A percentile compares a stretch with the other conserved stretches of the same genome.
These are phyloP conservation scores for Buphagus erythrorhynchus DNA, from an alignment of 2,797 vertebrate species.

Conservation along the genomic window DNA sequence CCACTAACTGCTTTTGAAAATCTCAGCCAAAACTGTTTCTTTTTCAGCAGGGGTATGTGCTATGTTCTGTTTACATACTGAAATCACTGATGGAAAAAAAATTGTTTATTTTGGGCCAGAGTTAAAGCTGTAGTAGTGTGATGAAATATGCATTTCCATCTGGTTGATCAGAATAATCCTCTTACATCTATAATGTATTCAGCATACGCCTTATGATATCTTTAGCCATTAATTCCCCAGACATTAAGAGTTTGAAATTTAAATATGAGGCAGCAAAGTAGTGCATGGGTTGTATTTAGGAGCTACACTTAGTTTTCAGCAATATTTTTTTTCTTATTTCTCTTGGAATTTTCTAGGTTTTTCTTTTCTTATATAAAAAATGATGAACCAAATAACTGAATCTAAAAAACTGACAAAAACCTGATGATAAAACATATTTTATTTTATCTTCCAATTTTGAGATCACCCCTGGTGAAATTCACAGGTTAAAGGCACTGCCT, in stretches of 20 bases:
- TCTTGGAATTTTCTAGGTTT: background rate
- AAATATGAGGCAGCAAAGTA: background rate
- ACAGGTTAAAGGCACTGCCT: background rate
- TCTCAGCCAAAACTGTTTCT: background rate
- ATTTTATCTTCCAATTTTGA: background rate
- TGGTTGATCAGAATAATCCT: constrained; percentile 64
- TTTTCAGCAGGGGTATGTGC: background rate
- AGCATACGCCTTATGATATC: background rate
- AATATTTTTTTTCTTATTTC: background rate
- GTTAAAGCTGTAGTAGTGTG: background rate
- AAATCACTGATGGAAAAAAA: constrained; percentile 35
- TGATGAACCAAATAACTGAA: background rate
- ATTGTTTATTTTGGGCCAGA: constrained; percentile 36
- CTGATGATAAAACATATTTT: background rate
- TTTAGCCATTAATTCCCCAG: constrained; percentile 43
- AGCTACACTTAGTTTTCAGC: background rate
- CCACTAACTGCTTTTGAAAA: background rate
- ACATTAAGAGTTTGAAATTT: constrained; percentile 6
- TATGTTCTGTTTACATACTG: constrained; percentile 23
- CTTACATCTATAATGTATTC: constrained; percentile 52
- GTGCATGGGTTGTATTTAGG: background rate
- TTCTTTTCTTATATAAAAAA: background rate
- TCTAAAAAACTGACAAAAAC: accelerated
- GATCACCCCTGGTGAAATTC: background rate
- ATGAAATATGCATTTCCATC: constrained; percentile 69